Evolutionary conservation across 2,797 vertebrate species (phyloP).

Genomic region (Threskiornis aethiopicus): DNA sequence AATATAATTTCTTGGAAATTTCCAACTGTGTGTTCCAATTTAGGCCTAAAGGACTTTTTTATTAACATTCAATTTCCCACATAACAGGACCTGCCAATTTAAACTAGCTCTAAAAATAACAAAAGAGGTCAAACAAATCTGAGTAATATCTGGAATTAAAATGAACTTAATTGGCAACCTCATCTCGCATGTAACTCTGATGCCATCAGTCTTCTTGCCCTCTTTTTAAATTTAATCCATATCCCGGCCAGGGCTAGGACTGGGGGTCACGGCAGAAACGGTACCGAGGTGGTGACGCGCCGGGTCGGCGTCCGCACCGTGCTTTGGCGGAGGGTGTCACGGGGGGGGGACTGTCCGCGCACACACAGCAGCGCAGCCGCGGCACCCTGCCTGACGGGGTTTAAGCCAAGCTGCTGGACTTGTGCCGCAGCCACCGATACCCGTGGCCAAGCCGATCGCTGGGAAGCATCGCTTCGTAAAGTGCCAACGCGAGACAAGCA

Average conservation of each 20-base stretch:
- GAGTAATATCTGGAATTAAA: background rate
- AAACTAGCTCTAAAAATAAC: slow-evolving; percentile 41
- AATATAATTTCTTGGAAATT: slow-evolving; percentile 34
- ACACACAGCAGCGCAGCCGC: rapidly evolving
- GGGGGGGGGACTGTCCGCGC: background rate
- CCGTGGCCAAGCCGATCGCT: rapidly evolving
- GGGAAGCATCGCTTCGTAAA: rapidly evolving
- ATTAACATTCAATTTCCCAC: slow-evolving; percentile 4
- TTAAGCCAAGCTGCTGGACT: background rate
- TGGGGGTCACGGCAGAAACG: rapidly evolving
- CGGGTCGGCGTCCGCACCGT: rapidly evolving
- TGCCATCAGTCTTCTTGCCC: background rate
- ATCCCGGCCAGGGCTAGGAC: background rate
- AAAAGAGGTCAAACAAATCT: background rate
- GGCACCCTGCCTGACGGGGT: background rate
- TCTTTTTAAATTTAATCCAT: background rate
- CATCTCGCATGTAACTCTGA: background rate
- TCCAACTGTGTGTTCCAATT: slow-evolving; percentile 20
- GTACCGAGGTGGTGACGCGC: background rate
- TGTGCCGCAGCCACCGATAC: background rate
- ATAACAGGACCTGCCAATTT: background rate
- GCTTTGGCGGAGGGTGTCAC: rapidly evolving
- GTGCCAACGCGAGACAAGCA: background rate
- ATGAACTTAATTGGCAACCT: background rate
- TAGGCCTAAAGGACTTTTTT: background rate